These are phyloP conservation scores for Cettia cetti DNA, from an alignment of 2,113 vertebrate species.

Conservation along the genomic window DNA sequence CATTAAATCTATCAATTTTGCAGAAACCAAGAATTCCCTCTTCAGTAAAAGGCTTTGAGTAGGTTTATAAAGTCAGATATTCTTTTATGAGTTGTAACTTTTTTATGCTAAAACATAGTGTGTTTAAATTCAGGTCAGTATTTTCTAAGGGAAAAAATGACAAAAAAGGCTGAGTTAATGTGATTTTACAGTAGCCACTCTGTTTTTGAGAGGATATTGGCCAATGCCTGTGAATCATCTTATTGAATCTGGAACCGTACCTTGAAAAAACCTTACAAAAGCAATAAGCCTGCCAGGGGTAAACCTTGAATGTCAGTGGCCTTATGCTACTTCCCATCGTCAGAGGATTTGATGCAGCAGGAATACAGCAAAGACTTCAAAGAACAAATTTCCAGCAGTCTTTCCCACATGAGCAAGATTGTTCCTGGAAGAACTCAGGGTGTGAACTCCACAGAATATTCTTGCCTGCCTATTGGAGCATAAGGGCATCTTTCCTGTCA, in stretches of 20 bases:
- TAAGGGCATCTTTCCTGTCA: neutral
- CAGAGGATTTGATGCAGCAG: neutral
- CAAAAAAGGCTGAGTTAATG: neutral
- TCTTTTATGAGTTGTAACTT: slow-evolving; percentile 73
- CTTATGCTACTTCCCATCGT: neutral
- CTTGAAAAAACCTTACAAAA: neutral
- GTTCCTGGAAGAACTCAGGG: fast-evolving
- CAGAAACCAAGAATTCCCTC: slow-evolving; percentile 73
- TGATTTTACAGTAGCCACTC: neutral
- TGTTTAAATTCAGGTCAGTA: slow-evolving; percentile 65
- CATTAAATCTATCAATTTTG: slow-evolving; percentile 76
- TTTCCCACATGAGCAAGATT: neutral
- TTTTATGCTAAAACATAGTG: slow-evolving; percentile 51
- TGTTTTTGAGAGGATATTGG: slow-evolving; percentile 25
- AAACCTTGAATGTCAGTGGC: neutral
- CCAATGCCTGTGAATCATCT: neutral
- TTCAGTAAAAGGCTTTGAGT: slow-evolving; percentile 74
- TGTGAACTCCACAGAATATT: neutral
- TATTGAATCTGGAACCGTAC: neutral
- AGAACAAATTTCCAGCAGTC: neutral
- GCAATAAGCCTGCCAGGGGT: neutral
- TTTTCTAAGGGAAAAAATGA: slow-evolving; percentile 19
- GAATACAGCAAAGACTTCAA: neutral
- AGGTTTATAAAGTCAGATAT: slow-evolving; percentile 71
- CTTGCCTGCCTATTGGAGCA: neutral